Evolutionary conservation across 2,113 vertebrate genomes (phyloP), one percentile per base, ranked within the genome.

Genomic region (Barbus barbus): DNA sequence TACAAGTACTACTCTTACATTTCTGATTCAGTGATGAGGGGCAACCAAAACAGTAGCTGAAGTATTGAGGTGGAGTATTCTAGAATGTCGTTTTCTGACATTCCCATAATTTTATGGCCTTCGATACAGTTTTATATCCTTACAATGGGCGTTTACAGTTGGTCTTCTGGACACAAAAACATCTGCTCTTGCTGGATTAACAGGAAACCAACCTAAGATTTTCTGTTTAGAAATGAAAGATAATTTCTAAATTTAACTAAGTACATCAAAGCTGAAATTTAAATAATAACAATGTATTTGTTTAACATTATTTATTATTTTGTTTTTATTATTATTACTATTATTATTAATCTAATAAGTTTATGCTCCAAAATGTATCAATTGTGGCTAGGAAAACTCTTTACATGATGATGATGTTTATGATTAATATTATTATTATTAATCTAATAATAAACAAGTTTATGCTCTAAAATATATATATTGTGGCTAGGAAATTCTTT

Each of bases 81-180:
- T 73, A 61, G 12, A 61, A 72, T 44, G 69, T 36, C 2, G 6
- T 73, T 44, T 73, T 73, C 69, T 44, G 38, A 73, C 36, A 44
- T 73, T 24, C 24, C 24, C 11, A 26, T 41, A 8, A 44, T 73
- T 73, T 44, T 73, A 73, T 73, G 6, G 11, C n/a, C 38, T 73
- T 73, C n/a, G 26, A 46, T 44, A 44, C 12, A 16, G 38, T 73
- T 44, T 73, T 73, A 73, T 73, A 73, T 73, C 71, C 71, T 46
- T 11, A 38, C 67, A 38, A 69, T 71, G 38, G 38, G n/a, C 38
- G n/a, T 73, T 73, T 46, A 14, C 36, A 44, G 12, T 44, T 72
- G 12, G 12, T 72, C 38, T 72, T n/a, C 13, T 12, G 24, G 71
- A 46, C 38, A 44, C 22, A 63, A 28, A 63, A 28, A 63, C 26